Evolutionary conservation across 2,888 invertebrate genomes (phyloP).

Genomic region (Metopia argyrocephala): DNA sequence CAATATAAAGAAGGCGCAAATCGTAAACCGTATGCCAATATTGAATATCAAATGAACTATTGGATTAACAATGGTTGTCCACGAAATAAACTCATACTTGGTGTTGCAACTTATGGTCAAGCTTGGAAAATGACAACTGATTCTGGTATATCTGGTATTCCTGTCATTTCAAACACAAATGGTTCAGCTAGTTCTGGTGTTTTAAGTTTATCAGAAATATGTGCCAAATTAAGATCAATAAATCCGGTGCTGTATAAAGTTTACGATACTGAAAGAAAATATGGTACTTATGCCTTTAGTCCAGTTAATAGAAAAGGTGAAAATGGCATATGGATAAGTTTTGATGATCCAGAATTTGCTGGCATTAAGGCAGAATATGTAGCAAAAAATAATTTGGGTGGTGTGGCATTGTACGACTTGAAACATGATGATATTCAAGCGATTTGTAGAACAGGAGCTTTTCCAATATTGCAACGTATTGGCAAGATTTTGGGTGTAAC

Average conservation of each 20-base stretch:
- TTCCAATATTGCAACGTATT: constrained; percentile 78
- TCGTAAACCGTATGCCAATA: constrained; percentile 81
- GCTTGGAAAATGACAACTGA: constrained; percentile 87
- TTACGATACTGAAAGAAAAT: constrained; percentile 86
- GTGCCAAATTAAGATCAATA: constrained; percentile 83
- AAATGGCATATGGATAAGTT: constrained; percentile 88
- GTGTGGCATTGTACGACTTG: constrained; percentile 86
- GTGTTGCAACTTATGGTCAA: constrained; percentile 85
- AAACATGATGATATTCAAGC: constrained; percentile 90
- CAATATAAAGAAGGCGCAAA: constrained; percentile 85
- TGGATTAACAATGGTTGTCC: constrained; percentile 82
- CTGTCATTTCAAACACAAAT: constrained; percentile 83
- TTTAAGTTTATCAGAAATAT: constrained; percentile 88
- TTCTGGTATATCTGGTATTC: constrained; percentile 87
- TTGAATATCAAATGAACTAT: constrained; percentile 83
- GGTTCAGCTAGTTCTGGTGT: constrained; percentile 86
- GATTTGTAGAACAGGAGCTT: constrained; percentile 87
- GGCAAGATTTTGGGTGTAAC: constrained; percentile 3
- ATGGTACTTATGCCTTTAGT: constrained; percentile 88
- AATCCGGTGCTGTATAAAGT: constrained; percentile 85
- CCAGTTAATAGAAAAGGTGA: constrained; percentile 83
- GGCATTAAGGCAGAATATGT: constrained; percentile 87
- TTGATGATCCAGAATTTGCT: constrained; percentile 89
- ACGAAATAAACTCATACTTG: constrained; percentile 84
- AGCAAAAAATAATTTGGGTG: constrained; percentile 86